phyloP scores from a whole-genome alignment of 2,797 vertebrate genomes.

The Strix occidentalis region DNA sequence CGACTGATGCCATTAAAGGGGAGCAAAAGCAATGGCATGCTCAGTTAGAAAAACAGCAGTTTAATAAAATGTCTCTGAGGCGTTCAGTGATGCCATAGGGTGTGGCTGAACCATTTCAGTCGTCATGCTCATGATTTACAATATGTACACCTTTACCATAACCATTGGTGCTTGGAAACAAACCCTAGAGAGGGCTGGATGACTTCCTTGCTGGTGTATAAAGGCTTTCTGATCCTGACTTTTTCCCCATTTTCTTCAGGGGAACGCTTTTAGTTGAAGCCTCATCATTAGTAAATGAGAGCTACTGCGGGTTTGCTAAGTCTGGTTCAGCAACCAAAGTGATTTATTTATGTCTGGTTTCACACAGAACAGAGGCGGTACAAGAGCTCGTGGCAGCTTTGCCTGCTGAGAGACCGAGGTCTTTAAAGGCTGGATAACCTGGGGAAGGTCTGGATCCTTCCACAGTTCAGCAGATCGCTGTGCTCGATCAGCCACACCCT shows the following conservation, averaged over 20 bases:
- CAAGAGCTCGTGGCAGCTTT: background rate
- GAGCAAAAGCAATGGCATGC: background rate
- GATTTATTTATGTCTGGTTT: background rate
- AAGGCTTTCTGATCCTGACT: background rate
- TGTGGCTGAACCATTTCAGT: background rate
- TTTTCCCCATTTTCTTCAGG: no score
- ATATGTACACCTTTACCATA: rapidly evolving
- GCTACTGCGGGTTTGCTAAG: background rate
- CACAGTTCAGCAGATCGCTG: background rate
- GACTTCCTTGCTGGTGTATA: background rate
- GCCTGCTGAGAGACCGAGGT: background rate
- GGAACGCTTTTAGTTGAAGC: background rate
- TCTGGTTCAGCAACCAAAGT: background rate
- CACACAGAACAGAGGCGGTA: rapidly evolving
- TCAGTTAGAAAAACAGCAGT: background rate
- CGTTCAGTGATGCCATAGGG: background rate
- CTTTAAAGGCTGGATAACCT: background rate
- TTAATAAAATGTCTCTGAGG: background rate
- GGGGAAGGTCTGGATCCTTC: background rate
- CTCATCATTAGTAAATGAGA: rapidly evolving
- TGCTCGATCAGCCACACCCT: background rate
- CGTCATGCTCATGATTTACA: rapidly evolving
- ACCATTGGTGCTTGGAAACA: rapidly evolving
- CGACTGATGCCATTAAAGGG: background rate
- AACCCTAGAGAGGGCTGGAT: background rate